A percentile compares a stretch with the other conserved stretches of the same genome.
Conservation (phyloP, 2,797 vertebrate species). For the Mionectes olivaceus region DNA sequence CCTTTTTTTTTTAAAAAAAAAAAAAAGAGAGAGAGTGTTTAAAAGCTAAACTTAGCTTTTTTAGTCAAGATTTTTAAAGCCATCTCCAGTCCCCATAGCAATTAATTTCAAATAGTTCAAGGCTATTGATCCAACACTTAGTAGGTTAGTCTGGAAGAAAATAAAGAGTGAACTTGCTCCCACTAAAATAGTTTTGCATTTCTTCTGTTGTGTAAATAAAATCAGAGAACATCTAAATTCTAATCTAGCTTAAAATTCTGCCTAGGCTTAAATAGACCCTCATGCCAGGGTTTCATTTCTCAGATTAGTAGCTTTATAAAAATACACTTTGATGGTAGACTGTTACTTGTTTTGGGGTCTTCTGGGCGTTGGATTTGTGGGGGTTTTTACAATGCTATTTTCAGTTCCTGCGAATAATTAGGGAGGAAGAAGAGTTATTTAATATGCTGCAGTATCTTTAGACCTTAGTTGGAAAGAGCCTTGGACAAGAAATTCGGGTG, state of each 20-base stretch:
- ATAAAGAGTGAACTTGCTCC: not conserved
- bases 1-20: not conserved
- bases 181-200: not conserved
- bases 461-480: not conserved
- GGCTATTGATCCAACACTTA: not conserved
- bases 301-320: not conserved
- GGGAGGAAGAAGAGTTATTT: not conserved
- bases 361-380: not conserved
- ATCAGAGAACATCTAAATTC: not conserved
- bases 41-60: not conserved
- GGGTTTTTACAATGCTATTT: fast-evolving
- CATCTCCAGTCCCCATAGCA: not conserved
- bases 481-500: not conserved
- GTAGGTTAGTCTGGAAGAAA: not conserved
- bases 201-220: not conserved
- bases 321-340: not conserved
- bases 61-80: not conserved
- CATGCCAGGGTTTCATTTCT: not conserved
- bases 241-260: not conserved
- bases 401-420: not conserved
- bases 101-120: not conserved
- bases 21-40: fast-evolving
- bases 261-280: not conserved
- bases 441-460: not conserved
- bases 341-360: not conserved